phyloP scores from a whole-genome alignment of 2,797 vertebrate species.

The Aulostomus chinensis region DNA sequence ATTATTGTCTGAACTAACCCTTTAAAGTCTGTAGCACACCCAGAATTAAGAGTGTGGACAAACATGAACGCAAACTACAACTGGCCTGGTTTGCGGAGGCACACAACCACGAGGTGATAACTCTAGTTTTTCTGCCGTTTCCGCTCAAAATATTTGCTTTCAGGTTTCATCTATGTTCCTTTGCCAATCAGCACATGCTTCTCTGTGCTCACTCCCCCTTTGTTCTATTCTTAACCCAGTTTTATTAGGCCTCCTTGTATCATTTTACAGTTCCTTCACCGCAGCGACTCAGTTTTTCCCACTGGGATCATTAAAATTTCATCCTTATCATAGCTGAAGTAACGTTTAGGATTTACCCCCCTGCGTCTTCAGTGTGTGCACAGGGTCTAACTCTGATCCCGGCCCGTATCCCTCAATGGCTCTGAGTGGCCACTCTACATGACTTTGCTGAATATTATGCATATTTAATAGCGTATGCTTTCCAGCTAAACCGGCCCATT shows the following conservation, averaged over 20 bases:
- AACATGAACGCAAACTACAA: too few species aligned
- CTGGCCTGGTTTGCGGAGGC: too few species aligned
- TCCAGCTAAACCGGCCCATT: conserved; percentile 60
- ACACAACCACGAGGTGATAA: too few species aligned
- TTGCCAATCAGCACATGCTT: not conserved
- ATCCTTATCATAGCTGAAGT: conserved; percentile 26
- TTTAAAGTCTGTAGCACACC: too few species aligned
- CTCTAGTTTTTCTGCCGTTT: too few species aligned
- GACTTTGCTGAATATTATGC: conserved; percentile 44
- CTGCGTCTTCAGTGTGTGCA: not conserved
- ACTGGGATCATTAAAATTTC: conserved; percentile 39
- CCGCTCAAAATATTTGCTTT: too few species aligned
- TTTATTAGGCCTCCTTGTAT: conserved; percentile 2
- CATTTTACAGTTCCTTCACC: conserved; percentile 17
- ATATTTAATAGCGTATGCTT: conserved; percentile 58
- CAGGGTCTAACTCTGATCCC: too few species aligned
- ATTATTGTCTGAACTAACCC: too few species aligned
- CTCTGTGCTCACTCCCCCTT: too few species aligned
- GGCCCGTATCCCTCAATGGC: conserved; percentile 1
- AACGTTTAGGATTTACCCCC: conserved; percentile 14
- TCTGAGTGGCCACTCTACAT: conserved; percentile 14
- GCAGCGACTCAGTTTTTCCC: conserved; percentile 31
- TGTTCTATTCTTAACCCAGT: conserved; percentile 20
- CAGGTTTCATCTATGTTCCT: not conserved
- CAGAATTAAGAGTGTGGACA: too few species aligned